phyloP scores from a whole-genome alignment of 1,140 invertebrate genomes.

The Pachypeltis micranthus region DNA sequence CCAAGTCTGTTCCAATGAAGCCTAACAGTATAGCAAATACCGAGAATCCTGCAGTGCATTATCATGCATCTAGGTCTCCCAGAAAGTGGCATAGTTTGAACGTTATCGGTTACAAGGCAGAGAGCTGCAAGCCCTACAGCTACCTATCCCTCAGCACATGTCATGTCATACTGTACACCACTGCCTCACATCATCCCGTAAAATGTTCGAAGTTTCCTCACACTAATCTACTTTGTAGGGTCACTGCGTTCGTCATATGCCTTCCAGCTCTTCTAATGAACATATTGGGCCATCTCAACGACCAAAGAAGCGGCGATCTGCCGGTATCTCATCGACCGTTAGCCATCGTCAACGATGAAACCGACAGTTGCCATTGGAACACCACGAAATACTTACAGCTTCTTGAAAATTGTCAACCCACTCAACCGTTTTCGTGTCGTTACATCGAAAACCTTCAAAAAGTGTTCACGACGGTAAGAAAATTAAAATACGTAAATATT shows the following conservation, averaged over 20 bases:
- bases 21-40: no score
- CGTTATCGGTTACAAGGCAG: no score
- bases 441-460: constrained; percentile 11
- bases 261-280: constrained; percentile 46
- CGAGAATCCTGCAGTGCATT: no score
- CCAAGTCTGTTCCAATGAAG: no score
- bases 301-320: constrained; percentile 24
- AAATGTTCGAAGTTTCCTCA: no score
- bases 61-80: no score
- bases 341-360: constrained; percentile 15
- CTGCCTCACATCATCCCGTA: no score
- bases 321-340: neutral
- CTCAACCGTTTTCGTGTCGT: constrained; percentile 10
- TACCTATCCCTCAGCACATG: no score
- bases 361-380: constrained; percentile 12
- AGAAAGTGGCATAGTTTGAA: no score
- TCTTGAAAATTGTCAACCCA: neutral
- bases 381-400: neutral
- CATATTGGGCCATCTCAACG: constrained; percentile 44
- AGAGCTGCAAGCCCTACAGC: no score
- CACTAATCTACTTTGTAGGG: no score
- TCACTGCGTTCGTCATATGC: constrained; percentile 43
- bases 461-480: constrained; percentile 6
- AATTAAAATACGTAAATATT: neutral
- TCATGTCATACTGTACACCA: no score